Evolutionary conservation across 2,113 vertebrate genomes (phyloP).

Genomic region (Phoenicopterus ruber): DNA sequence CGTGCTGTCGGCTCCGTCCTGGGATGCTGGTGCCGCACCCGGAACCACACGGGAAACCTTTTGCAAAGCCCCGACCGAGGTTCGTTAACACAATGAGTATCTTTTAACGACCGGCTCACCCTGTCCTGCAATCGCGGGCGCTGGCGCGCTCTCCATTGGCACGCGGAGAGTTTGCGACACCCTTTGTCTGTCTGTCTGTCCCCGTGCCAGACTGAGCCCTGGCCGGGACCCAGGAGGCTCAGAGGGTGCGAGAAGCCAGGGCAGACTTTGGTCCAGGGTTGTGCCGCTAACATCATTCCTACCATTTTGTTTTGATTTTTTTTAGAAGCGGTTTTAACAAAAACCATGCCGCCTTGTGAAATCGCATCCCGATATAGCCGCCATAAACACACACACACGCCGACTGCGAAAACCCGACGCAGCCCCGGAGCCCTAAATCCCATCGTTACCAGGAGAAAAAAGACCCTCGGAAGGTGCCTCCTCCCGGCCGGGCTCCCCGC

Average conservation of each 20-base stretch:
- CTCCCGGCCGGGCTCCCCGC: fast-evolving
- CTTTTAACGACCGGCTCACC: not conserved
- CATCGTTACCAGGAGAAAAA: not conserved
- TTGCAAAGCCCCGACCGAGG: fast-evolving
- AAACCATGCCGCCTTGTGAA: not conserved
- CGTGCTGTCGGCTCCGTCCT: fast-evolving
- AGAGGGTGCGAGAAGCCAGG: not conserved
- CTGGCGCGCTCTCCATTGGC: not conserved
- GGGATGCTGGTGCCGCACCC: not conserved
- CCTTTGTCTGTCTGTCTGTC: not conserved
- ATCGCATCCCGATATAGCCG: not conserved
- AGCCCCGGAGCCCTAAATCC: not conserved
- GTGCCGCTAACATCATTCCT: not conserved
- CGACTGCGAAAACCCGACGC: too few species aligned
- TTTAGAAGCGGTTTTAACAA: not conserved
- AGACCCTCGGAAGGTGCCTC: not conserved
- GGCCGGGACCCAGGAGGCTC: not conserved
- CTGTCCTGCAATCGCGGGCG: fast-evolving
- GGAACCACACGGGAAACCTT: fast-evolving
- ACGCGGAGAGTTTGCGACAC: not conserved
- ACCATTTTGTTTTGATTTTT: not conserved
- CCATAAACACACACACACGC: not conserved
- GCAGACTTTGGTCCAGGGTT: not conserved
- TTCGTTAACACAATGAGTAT: fast-evolving
- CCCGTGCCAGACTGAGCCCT: not conserved